These are phyloP conservation scores for Eurypyga helias DNA, from an alignment of 2,113 vertebrate genomes.

Conservation along the genomic window DNA sequence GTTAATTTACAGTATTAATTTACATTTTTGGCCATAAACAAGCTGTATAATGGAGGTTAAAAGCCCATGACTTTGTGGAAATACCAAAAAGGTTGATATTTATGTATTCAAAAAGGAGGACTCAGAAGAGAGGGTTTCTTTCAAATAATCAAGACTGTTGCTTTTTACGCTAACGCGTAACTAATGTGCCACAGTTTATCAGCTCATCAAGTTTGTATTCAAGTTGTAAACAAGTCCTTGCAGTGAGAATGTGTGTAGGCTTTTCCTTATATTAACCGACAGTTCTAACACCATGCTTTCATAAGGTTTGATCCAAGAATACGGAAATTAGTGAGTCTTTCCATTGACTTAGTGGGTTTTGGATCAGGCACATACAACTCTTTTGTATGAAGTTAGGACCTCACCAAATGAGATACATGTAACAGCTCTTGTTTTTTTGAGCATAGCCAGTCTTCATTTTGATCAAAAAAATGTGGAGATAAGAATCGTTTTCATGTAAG, in stretches of 20 bases:
- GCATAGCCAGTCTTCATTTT: not conserved
- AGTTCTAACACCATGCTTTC: not conserved
- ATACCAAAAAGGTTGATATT: not conserved
- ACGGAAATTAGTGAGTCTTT: not conserved
- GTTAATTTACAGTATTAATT: not conserved
- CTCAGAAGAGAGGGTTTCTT: not conserved
- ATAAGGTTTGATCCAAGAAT: not conserved
- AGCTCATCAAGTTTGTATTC: not conserved
- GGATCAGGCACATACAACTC: rapidly evolving
- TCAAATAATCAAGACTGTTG: not conserved
- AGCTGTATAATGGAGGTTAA: not conserved
- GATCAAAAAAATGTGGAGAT: slow-evolving; percentile 13
- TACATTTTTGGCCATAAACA: not conserved
- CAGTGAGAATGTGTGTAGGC: not conserved
- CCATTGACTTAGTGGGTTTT: not conserved
- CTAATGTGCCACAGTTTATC: not conserved
- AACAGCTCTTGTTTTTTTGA: not conserved
- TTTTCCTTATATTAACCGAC: not conserved
- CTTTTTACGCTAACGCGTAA: not conserved
- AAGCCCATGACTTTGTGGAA: not conserved
- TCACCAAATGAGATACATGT: not conserved
- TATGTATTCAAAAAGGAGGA: not conserved
- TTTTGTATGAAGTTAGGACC: not conserved
- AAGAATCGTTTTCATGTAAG: slow-evolving; percentile 48
- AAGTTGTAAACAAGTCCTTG: not conserved